Base-by-base conservation (phyloP, 2,888 invertebrate genomes). In the Lumbricus terrestris region DNA sequence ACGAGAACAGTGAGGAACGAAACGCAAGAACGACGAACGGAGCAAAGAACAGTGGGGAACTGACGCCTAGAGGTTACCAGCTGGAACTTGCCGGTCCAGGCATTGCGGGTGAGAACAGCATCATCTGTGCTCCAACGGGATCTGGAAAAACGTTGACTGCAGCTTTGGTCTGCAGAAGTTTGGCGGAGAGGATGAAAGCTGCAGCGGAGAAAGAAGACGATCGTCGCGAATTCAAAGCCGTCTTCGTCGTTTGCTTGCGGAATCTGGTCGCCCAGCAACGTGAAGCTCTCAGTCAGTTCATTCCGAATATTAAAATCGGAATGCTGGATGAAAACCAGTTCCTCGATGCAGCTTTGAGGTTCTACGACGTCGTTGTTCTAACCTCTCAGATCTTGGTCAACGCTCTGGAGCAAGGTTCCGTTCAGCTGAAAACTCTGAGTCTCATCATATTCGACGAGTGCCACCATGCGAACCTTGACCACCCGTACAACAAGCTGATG, bases 371-470 rank as follows among this genome's bases (percentile, higher is more conserved):
- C n/a, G 83, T 91, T 34, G 91, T 92, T 23, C 40, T 92, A 11
- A 92, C 92, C 23, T 90, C 92, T 13, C 91, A 91, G 89, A 91
- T 91, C 23, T 88, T 92, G 23, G 89, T 92, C n/a, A 91, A 92
- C 42, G 47, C 82, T n/a, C 38, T 92, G 69, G 88, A 89, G 38
- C 54, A 88, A 38, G 47, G 54, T 29, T 82, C 90, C 23, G 88
- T 91, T 16, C 34, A 11, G 4, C 33, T 92, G n/a, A 69, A 42
- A 1, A 82, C 90, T 33, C 37, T 92, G 23, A 54, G 88, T 69
- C 90, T 92, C 29, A 29, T 92, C 54, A 88, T 92, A 34, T 42
- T 92, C 69, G 92, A 92, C 82, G 92, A 92, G 42, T 91, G 91
- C 54, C 92, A 92, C 89, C 92, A 92, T 82, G 91, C 91, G 34